Conservation (phyloP, 2,888 invertebrate species). For the Caenorhabditis plicata region DNA sequence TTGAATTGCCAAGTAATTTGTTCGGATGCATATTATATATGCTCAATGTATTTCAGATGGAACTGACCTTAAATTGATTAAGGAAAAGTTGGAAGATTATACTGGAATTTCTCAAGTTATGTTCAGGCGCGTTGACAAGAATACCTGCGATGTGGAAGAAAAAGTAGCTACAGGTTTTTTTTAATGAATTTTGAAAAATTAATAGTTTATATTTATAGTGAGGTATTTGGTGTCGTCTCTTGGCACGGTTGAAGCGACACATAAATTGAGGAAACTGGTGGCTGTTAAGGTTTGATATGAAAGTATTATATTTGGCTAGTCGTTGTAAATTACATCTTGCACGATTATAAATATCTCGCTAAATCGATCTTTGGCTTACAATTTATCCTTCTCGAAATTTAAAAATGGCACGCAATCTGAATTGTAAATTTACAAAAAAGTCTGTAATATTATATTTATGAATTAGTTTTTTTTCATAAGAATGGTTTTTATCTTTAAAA, state of each 20-base stretch:
- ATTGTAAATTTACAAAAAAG: too few relatives aligned
- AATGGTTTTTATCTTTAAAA: too few relatives aligned
- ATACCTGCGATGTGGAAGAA: conserved; percentile 6
- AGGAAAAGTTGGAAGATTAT: conserved; percentile 17
- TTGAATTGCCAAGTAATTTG: conserved; percentile 33
- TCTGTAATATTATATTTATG: too few relatives aligned
- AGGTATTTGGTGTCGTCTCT: conserved; percentile 30
- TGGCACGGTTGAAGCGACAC: conserved; percentile 35
- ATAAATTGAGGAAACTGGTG: conserved; percentile 27
- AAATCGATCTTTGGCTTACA: too few relatives aligned
- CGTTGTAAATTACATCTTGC: background rate
- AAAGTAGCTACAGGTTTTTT: background rate
- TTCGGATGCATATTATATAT: too few relatives aligned
- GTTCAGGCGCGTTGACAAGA: conserved; percentile 24
- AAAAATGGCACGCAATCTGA: too few relatives aligned
- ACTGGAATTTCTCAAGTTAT: conserved; percentile 26
- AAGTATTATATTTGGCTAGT: background rate
- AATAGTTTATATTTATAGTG: conserved; percentile 15
- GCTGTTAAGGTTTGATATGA: conserved; percentile 18
- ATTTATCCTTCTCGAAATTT: too few relatives aligned
- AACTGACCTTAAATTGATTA: conserved; percentile 8
- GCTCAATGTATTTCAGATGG: too few relatives aligned
- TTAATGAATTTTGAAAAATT: background rate
- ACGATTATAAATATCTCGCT: too few relatives aligned
- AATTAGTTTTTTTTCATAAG: too few relatives aligned